Evolutionary conservation across 1,140 invertebrate species (phyloP).

Genomic region (Drosophila chauvacae): DNA sequence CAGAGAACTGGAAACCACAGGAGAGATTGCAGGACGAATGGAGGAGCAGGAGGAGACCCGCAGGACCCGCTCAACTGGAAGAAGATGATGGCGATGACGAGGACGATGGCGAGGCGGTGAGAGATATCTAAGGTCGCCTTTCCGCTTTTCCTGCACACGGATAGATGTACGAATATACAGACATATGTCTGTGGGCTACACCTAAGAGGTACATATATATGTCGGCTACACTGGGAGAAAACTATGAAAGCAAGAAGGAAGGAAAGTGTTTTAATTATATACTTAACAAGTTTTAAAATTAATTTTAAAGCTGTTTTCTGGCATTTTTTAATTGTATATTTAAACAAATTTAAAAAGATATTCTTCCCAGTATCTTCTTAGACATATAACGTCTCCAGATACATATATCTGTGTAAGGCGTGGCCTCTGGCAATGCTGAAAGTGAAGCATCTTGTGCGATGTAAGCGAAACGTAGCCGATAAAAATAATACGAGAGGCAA

Average conservation of each 20-base stretch:
- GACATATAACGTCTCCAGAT: neutral
- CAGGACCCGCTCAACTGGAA: slow-evolving; percentile 74
- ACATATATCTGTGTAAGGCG: slow-evolving; percentile 11
- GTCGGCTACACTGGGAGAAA: neutral
- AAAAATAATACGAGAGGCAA: slow-evolving; percentile 83
- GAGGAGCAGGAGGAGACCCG: slow-evolving; percentile 25
- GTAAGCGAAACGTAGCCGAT: slow-evolving; percentile 80
- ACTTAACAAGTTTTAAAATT: too few relatives aligned
- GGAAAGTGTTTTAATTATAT: neutral
- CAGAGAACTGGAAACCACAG: slow-evolving; percentile 52
- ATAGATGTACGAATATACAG: slow-evolving; percentile 1
- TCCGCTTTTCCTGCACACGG: slow-evolving; percentile 14
- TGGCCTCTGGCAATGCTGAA: slow-evolving; percentile 39
- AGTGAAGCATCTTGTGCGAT: slow-evolving; percentile 60
- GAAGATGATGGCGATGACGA: slow-evolving; percentile 62
- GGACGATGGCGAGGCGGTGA: slow-evolving; percentile 39
- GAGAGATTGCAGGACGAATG: slow-evolving; percentile 23
- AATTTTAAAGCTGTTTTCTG: neutral
- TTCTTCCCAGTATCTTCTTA: neutral
- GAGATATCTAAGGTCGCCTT: slow-evolving; percentile 60
- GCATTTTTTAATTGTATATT: fast-evolving
- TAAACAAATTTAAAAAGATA: neutral
- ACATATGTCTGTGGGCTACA: slow-evolving; percentile 1
- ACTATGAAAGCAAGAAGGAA: too few relatives aligned
- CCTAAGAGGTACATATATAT: neutral